Evolutionary conservation across 2,888 invertebrate species (phyloP).

Genomic region (Cosmorhoe ocellata): DNA sequence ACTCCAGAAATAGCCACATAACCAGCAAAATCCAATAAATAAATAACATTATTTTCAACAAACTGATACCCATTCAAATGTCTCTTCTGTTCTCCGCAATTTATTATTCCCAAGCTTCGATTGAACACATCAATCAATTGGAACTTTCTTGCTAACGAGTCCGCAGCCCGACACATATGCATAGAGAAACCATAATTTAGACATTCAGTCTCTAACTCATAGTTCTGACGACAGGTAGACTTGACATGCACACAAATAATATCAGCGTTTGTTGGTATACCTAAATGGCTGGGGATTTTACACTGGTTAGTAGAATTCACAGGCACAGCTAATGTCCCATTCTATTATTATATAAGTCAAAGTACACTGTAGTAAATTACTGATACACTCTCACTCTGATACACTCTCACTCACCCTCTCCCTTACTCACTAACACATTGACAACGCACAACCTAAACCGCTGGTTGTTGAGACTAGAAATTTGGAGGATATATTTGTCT

Average conservation of each 20-base stretch:
- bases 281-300: constrained; percentile 16
- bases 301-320: neutral
- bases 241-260: constrained; percentile 67
- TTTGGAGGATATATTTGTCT: no score
- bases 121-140: constrained; percentile 54
- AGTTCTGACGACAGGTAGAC: constrained; percentile 61
- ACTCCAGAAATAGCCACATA: no score
- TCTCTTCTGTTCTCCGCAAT: constrained; percentile 25
- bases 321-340: neutral
- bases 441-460: no score
- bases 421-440: no score
- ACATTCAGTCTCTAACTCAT: constrained; percentile 69
- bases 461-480: no score
- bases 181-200: constrained; percentile 75
- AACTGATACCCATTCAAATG: constrained; percentile 19
- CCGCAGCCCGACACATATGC: constrained; percentile 67
- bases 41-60: constrained; percentile 21
- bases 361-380: no score
- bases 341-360: no score
- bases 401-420: no score
- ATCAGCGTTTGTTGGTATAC: constrained; percentile 40
- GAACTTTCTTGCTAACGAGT: constrained; percentile 59
- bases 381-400: no score
- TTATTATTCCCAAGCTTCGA: constrained; percentile 26
- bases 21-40: constrained; percentile 16